Base-by-base conservation (phyloP, 92 coral and sea anemone genomes). In the Muricea muricata region DNA sequence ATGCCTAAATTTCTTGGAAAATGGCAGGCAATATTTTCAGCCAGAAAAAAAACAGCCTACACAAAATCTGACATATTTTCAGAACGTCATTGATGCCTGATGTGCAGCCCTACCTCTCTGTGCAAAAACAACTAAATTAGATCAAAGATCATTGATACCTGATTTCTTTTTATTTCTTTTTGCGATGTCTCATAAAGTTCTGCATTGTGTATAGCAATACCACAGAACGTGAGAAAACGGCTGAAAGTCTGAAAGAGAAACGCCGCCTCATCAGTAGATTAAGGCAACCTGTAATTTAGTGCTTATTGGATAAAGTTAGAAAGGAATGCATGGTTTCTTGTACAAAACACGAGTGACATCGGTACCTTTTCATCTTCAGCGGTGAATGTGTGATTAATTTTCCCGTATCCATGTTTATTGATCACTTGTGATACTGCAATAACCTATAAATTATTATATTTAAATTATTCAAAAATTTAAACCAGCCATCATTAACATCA, bases 391-490 rank as follows among this genome's bases (percentile, higher is more conserved):
- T 93, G 92, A 75, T 91, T 93, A 56, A 90, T 56, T 52, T 86
- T 78, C 25, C 50, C 83, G 63, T 84, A 84, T 35, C 89, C 97
- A 52, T 92, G 90, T 85, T 97, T 97, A 91, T 97, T 97, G 70
- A 97, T 97, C 45, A 94, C 99, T 92, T 97, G 99, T 48, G 99
- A 97, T 20, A 94, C 98, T 65, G 98, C 99, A 73, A 97, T 97
- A 39, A 97, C 93, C 99, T 97, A 60, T 13, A 39, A 33, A 39
- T 12, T 63, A n/a, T n/a, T n/a, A n/a, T n/a, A n/a, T n/a, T n/a
- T n/a, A n/a, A n/a, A n/a, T n/a, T n/a, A n/a, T n/a, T n/a, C n/a
- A n/a, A n/a, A n/a, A n/a, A n/a, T n/a, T n/a, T n/a, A n/a, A n/a
- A n/a, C n/a, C n/a, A n/a, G n/a, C n/a, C n/a, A n/a, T n/a, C n/a